Conservation (phyloP, 2,888 invertebrate species). For the Orthonevra nobilis region DNA sequence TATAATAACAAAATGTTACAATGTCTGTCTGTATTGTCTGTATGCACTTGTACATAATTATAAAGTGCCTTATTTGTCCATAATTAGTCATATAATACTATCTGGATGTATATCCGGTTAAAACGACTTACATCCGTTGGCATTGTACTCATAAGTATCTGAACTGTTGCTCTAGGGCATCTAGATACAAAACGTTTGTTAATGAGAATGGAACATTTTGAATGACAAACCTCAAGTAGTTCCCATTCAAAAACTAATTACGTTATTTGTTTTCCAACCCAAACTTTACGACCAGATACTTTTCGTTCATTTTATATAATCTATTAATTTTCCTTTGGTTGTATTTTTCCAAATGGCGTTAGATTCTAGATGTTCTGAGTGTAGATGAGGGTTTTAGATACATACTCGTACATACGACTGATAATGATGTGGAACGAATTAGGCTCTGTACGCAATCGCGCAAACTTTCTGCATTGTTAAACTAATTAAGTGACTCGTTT, state of each 20-base stretch:
- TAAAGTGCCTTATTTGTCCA: conserved; percentile 35
- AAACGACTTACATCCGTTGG: conserved; percentile 39
- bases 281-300: neutral
- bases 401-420: conserved; percentile 1
- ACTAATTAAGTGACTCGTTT: conserved; percentile 75
- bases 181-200: neutral
- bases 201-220: conserved; percentile 18
- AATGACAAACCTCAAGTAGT: conserved; percentile 37
- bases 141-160: conserved; percentile 10
- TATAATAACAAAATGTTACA: conserved; percentile 1
- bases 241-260: conserved; percentile 38
- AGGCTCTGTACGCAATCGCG: conserved; percentile 47
- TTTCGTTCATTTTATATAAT: neutral
- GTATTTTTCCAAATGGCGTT: conserved; percentile 22
- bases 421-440: conserved; percentile 63
- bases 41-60: neutral
- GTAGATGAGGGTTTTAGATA: neutral
- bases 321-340: too few relatives aligned
- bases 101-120: conserved; percentile 51
- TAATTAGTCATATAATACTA: conserved; percentile 52
- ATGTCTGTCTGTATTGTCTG: neutral
- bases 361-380: conserved; percentile 19
- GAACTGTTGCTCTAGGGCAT: neutral
- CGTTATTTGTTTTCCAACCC: conserved; percentile 15
- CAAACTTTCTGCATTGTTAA: conserved; percentile 75